Percentiles rank a stretch among this genome's conserved stretches.
Evolutionary conservation across 2,888 invertebrate genomes (phyloP).

Genomic region (Meghimatium bilineatum): DNA sequence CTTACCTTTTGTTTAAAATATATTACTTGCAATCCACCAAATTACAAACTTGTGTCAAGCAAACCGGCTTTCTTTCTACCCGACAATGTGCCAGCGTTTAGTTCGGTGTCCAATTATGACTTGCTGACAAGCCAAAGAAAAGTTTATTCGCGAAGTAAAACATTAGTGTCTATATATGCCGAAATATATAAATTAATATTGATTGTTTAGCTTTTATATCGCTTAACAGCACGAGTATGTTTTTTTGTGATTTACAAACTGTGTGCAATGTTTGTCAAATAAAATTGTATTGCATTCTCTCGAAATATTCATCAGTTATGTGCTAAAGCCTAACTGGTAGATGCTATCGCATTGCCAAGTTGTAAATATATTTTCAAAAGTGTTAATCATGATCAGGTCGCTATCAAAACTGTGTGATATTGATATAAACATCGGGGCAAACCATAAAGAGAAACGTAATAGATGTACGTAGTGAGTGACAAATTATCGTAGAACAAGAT

Average conservation of each 20-base stretch:
- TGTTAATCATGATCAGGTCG: no score
- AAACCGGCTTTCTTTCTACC: constrained; percentile 19
- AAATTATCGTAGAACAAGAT: no score
- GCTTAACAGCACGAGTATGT: background rate
- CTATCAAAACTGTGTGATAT: no score
- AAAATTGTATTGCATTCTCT: background rate
- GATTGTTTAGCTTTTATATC: background rate
- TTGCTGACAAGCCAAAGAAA: background rate
- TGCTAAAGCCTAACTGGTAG: background rate
- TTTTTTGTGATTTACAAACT: background rate
- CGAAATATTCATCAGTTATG: background rate
- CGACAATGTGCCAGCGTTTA: constrained; percentile 21
- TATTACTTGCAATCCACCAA: constrained; percentile 6
- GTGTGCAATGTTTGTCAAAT: background rate
- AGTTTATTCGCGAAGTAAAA: background rate
- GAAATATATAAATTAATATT: background rate
- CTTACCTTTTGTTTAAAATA: constrained; percentile 2
- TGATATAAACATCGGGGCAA: no score
- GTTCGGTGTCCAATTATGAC: background rate
- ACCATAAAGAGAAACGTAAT: no score
- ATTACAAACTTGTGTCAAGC: background rate
- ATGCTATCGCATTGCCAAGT: background rate
- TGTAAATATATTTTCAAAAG: no score
- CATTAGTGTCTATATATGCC: background rate
- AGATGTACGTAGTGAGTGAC: no score